phyloP scores from a whole-genome alignment of 2,797 vertebrate genomes.

The Cynopterus sphinx region DNA sequence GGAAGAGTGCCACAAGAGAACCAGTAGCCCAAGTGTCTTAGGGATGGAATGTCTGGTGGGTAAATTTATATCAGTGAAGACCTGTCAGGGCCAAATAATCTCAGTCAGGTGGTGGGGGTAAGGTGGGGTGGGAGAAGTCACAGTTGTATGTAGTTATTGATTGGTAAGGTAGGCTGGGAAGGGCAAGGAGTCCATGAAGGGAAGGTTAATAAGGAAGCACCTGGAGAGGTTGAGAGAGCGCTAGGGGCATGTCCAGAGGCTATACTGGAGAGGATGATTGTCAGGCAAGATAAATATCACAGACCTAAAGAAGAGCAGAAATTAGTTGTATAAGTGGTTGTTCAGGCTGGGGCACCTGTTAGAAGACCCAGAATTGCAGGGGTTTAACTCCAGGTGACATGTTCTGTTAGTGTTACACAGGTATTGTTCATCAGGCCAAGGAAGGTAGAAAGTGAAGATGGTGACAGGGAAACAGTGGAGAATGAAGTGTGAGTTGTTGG shows the following conservation, averaged over 20 bases:
- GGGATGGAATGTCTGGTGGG: not conserved
- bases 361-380: not conserved
- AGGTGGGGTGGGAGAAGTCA: not conserved
- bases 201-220: not conserved
- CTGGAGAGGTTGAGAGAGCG: not conserved
- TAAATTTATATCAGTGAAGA: not conserved
- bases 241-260: not conserved
- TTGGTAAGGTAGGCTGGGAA: not conserved
- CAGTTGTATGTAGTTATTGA: not conserved
- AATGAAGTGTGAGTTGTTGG: not conserved
- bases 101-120: not conserved
- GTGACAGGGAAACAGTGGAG: not conserved
- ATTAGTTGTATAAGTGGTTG: not conserved
- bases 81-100: not conserved
- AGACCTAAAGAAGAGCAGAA: not conserved
- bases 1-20: not conserved
- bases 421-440: not conserved
- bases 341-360: too few relatives aligned
- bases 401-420: not conserved
- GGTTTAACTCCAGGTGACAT: not conserved
- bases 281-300: not conserved
- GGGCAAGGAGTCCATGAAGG: not conserved
- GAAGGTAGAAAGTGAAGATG: not conserved
- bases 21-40: not conserved
- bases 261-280: not conserved